phyloP scores from a whole-genome alignment of 2,888 invertebrate genomes.

The Drosophila koepferae region DNA sequence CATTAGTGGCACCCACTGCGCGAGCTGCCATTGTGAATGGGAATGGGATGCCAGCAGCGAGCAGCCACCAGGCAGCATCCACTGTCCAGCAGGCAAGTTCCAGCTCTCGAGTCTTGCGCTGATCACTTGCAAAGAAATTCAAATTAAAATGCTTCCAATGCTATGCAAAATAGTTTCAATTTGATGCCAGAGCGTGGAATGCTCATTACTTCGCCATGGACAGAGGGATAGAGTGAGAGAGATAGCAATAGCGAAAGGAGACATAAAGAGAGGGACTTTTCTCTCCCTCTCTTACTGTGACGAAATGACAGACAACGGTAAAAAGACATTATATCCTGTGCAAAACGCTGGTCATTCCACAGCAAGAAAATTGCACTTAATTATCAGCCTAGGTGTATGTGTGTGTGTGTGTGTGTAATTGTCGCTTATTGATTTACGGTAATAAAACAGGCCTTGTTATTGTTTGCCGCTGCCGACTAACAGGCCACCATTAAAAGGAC shows the following conservation, averaged over 20 bases:
- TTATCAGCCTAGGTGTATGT: constrained; percentile 39
- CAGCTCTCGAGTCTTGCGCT: constrained; percentile 34
- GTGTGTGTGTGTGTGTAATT: constrained; percentile 23
- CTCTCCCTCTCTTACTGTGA: constrained; percentile 1
- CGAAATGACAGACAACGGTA: constrained; percentile 43
- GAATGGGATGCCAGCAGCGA: constrained; percentile 6
- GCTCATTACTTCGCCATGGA: constrained; percentile 69
- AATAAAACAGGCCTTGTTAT: constrained; percentile 50
- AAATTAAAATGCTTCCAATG: constrained; percentile 80
- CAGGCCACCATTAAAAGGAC: constrained; percentile 60
- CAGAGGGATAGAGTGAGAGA: neutral
- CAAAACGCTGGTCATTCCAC: constrained; percentile 35
- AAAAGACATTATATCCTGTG: constrained; percentile 50
- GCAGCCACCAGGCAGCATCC: neutral
- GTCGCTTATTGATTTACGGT: constrained; percentile 71
- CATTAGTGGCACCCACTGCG: constrained; percentile 55
- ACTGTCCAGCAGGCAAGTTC: constrained; percentile 8
- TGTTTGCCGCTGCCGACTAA: constrained; percentile 43
- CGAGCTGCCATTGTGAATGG: constrained; percentile 10
- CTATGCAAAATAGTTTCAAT: constrained; percentile 82
- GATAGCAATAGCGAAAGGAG: neutral
- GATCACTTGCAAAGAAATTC: constrained; percentile 80
- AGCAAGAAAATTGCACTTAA: constrained; percentile 73
- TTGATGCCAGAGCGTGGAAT: constrained; percentile 73
- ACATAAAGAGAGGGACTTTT: neutral